These are phyloP conservation scores for Lagenorhynchus albirostris DNA, from an alignment of 2,113 vertebrate genomes.

Conservation along the genomic window DNA sequence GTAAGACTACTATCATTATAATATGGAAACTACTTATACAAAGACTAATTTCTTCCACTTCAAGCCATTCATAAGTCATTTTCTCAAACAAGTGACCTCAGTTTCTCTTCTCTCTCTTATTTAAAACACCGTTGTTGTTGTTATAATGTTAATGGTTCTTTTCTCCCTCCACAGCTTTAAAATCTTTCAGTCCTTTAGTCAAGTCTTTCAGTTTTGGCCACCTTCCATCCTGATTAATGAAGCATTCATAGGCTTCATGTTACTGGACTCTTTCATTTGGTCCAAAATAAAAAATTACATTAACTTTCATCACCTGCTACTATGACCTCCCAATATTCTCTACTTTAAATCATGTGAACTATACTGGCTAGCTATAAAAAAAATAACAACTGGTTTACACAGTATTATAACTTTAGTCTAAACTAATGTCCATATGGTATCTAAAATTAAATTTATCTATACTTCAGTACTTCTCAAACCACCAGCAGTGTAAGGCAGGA, in stretches of 20 bases:
- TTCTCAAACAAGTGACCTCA: slow-evolving; percentile 12
- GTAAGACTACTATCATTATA: background rate
- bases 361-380: background rate
- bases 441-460: background rate
- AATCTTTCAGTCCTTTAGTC: background rate
- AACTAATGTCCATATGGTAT: background rate
- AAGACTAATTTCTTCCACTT: background rate
- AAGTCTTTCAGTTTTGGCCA: background rate
- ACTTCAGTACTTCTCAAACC: background rate
- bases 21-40: background rate
- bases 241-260: background rate
- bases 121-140: background rate
- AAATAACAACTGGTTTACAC: background rate
- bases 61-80: background rate
- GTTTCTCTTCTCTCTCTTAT: background rate
- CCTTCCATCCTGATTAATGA: slow-evolving; percentile 22
- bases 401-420: background rate
- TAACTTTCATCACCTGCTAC: slow-evolving; percentile 13
- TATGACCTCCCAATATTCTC: background rate
- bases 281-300: slow-evolving; percentile 38
- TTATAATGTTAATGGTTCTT: background rate
- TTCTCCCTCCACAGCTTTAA: slow-evolving; percentile 7
- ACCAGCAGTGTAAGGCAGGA: background rate
- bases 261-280: background rate
- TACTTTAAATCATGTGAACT: slow-evolving; percentile 37